Evolutionary conservation across 2,113 vertebrate genomes (phyloP), one percentile per base, ranked within the genome.

Genomic region (Regulus satrapa): DNA sequence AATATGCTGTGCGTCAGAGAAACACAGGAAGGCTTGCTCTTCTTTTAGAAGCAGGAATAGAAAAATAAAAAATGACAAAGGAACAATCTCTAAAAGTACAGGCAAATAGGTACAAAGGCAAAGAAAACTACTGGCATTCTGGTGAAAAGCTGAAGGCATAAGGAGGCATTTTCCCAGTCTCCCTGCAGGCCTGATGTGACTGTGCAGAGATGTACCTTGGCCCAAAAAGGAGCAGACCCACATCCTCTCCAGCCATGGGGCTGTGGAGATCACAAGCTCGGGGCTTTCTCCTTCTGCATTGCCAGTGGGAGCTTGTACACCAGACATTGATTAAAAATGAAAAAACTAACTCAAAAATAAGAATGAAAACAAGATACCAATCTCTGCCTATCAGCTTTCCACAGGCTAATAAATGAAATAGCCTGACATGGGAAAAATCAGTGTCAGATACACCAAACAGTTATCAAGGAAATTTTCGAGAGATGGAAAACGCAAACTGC

Each of bases 391-490:
- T 21, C 43, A 49, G 10, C 66, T 61, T 85, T 75, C 34, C 43
- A 56, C 58, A 52, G 89, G 46, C 51, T 81, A 94, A 94, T 84
- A 93, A 68, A 80, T 61, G 59, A 84, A 67, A 92, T 32, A 38
- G 54, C 51, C 49, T 46, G 10, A 66, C 81, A 87, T 81, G 61
- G 88, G 84, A 88, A 94, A 95, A 94, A 90, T 64, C 55, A 36
- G 79, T 62, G 55, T 72, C 59, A 79, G 78, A 67, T 41, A 41
- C 34, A 94, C 80, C 76, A 92, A 72, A 72, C 20, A 68, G 81
- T 85, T 89, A 96, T 81, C 87, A 95, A 93, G 81, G 80, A 91
- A 94, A 95, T 74, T 52, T 91, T 55, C 43, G 59, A 83, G 36
- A 66, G 40, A 85, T 15, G 94, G 63, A 89, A 95, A 95, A 90